Evolutionary conservation across 2,797 vertebrate species (phyloP).

Genomic region (Epinephelus coioides): DNA sequence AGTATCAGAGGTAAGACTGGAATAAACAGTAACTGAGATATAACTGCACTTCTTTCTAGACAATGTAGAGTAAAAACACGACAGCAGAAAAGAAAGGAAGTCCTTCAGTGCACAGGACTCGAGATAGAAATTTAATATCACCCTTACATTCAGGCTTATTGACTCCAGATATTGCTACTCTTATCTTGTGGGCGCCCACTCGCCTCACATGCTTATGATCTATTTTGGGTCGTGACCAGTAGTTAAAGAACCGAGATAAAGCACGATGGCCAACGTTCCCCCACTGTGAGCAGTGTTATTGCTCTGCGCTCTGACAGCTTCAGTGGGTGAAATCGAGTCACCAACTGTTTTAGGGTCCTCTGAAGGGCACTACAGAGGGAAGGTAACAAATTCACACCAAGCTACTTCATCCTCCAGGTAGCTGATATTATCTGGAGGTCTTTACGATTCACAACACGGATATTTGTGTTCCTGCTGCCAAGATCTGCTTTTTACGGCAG

Average conservation of each 20-base stretch:
- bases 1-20: slow-evolving; percentile 5
- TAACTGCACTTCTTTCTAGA: slow-evolving; percentile 16
- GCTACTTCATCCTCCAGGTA: slow-evolving; percentile 46
- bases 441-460: slow-evolving; percentile 52
- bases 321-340: slow-evolving; percentile 40
- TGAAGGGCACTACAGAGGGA: slow-evolving; percentile 46
- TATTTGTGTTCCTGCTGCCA: slow-evolving; percentile 57
- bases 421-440: slow-evolving; percentile 57
- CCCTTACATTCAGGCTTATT: slow-evolving; percentile 40
- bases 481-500: slow-evolving; percentile 52
- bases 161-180: slow-evolving; percentile 47
- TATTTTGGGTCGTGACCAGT: slow-evolving; percentile 52
- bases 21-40: slow-evolving; percentile 6
- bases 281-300: slow-evolving; percentile 47
- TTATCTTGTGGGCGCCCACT: slow-evolving; percentile 37
- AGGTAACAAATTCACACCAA: slow-evolving; percentile 39
- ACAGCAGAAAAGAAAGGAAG: slow-evolving; percentile 4
- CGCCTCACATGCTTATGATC: slow-evolving; percentile 32
- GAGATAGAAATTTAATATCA: slow-evolving; percentile 41
- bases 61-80: slow-evolving; percentile 16
- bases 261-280: slow-evolving; percentile 5
- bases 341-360: slow-evolving; percentile 57
- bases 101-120: neutral
- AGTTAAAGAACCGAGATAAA: slow-evolving; percentile 50
- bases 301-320: slow-evolving; percentile 38